phyloP scores from a whole-genome alignment of 2,797 vertebrate genomes.

The Antennarius maculatus region DNA sequence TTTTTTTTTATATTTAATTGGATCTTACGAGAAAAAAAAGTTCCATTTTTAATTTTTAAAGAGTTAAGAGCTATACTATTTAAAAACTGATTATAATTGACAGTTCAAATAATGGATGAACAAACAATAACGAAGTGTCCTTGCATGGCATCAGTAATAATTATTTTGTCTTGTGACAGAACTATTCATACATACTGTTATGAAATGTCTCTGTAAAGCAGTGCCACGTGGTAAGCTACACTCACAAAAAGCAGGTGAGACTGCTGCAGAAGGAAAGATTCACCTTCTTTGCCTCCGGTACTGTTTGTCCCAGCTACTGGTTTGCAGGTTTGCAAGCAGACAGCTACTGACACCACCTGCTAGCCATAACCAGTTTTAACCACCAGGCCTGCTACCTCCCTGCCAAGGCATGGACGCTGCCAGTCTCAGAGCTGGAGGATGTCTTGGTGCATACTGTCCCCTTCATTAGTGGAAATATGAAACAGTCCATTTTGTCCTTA shows the following conservation, averaged over 20 bases:
- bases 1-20: too few species aligned
- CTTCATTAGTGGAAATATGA: conserved; percentile 64
- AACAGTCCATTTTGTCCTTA: conserved; percentile 55
- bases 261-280: conserved; percentile 50
- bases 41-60: too few species aligned
- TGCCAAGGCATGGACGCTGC: conserved; percentile 60
- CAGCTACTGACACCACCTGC: conserved; percentile 65
- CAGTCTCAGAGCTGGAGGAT: conserved; percentile 41
- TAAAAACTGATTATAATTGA: too few species aligned
- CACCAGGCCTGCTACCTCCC: conserved; percentile 54
- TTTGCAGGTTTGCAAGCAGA: conserved; percentile 47
- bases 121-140: conserved; percentile 14
- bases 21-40: too few species aligned
- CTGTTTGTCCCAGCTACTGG: conserved; percentile 63
- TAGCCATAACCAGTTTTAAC: conserved; percentile 60
- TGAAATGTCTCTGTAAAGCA: conserved; percentile 59
- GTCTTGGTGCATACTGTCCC: conserved; percentile 44
- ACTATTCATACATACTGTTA: conserved; percentile 56
- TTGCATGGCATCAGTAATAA: conserved; percentile 21
- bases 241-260: conserved; percentile 37
- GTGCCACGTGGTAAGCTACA: conserved; percentile 39
- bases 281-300: conserved; percentile 35
- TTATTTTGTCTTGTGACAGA: conserved; percentile 33
- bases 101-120: not conserved
- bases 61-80: too few species aligned